These are phyloP conservation scores for Brachionus plicatilis DNA, from an alignment of 1,140 invertebrate species.

Conservation along the genomic window DNA sequence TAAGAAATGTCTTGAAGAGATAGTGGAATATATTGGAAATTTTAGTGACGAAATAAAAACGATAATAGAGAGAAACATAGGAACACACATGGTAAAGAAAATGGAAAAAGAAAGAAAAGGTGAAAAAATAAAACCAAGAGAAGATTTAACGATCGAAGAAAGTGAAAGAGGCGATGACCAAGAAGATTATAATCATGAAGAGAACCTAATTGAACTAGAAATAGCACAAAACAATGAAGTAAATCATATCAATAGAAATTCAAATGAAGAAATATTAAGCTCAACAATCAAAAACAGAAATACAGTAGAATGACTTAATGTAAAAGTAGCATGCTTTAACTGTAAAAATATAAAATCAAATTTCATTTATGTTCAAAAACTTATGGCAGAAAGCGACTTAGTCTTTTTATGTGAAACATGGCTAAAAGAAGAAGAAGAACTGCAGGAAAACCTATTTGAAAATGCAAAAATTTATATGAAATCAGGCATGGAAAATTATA, in stretches of 20 bases:
- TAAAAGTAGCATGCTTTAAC: not conserved
- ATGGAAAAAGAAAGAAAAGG: not conserved
- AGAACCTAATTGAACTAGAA: not conserved
- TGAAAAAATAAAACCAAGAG: not conserved
- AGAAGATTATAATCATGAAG: not conserved
- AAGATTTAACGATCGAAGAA: not conserved
- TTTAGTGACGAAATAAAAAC: not conserved
- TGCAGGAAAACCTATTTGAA: not conserved
- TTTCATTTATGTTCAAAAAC: not conserved
- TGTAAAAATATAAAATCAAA: not conserved
- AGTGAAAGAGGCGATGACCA: not conserved
- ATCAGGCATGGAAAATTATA: constrained; percentile 14
- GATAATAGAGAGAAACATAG: not conserved
- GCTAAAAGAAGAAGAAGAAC: not conserved
- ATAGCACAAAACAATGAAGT: not conserved
- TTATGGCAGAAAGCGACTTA: not conserved
- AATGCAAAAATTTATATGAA: not conserved
- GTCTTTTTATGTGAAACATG: constrained; percentile 3
- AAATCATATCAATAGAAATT: not conserved
- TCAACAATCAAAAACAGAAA: not conserved
- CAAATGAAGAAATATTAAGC: not conserved
- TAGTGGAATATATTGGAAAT: not conserved
- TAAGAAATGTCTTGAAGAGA: not conserved
- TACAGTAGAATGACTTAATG: not conserved
- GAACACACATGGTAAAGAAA: not conserved